Percentiles rank a stretch among this genome's conserved stretches.
phyloP scores from a whole-genome alignment of 2,113 vertebrate species.

The Brienomyrus brachyistius region DNA sequence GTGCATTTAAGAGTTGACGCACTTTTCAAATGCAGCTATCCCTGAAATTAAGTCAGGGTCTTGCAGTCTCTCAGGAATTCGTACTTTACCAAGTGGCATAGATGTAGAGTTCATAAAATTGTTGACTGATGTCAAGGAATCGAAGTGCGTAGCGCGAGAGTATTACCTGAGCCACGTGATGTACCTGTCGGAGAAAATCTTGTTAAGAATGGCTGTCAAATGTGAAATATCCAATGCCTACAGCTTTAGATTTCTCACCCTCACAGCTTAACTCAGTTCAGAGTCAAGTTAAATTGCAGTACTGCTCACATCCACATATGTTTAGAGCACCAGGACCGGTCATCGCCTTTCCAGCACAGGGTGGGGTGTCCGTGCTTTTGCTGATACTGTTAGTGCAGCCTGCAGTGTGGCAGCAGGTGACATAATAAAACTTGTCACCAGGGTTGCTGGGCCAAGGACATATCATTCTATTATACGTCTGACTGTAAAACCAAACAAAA shows the following conservation, averaged over 20 bases:
- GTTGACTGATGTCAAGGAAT: not conserved
- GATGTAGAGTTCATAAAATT: not conserved
- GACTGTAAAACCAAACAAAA: not conserved
- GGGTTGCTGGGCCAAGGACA: not conserved
- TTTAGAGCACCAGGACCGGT: not conserved
- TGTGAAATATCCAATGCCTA: conserved; percentile 58
- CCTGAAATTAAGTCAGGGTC: not conserved
- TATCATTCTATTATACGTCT: not conserved
- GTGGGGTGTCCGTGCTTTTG: not conserved
- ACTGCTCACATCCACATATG: not conserved
- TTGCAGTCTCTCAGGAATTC: not conserved
- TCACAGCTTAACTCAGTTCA: conserved; percentile 65
- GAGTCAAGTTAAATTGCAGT: conserved; percentile 46
- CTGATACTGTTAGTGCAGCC: not conserved
- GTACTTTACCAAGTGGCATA: not conserved
- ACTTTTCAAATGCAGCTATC: not conserved
- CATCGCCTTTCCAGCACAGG: not conserved
- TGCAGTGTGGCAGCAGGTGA: not conserved
- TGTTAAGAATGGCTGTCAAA: conserved; percentile 65
- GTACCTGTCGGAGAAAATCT: conserved; percentile 25
- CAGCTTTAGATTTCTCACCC: conserved; percentile 61
- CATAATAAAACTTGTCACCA: not conserved
- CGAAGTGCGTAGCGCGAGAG: not conserved
- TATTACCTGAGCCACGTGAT: not conserved
- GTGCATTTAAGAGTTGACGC: not conserved